Evolutionary conservation across 2,888 invertebrate genomes (phyloP).

Genomic region (Malthinus flaveolus): DNA sequence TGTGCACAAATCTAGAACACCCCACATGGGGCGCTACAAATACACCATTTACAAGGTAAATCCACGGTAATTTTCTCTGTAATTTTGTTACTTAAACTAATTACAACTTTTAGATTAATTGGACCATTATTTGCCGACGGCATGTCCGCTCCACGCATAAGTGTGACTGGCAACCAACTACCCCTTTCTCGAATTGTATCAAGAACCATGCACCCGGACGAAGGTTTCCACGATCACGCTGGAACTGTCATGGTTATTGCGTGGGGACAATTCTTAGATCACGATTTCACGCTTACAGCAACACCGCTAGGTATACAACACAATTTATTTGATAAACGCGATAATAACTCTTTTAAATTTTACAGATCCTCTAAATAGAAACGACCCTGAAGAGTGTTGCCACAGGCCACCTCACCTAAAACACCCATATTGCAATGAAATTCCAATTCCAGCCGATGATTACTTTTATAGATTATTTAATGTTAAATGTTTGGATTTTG

Average conservation of each 20-base stretch:
- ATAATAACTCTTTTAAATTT: constrained; percentile 12
- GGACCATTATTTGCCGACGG: constrained; percentile 85
- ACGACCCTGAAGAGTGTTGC: constrained; percentile 91
- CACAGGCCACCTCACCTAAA: constrained; percentile 78
- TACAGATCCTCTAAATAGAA: constrained; percentile 80
- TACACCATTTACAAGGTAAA: constrained; percentile 80
- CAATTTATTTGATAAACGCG: background rate
- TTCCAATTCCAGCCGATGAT: constrained; percentile 85
- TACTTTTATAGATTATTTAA: constrained; percentile 86
- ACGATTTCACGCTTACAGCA: constrained; percentile 87
- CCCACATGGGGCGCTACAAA: constrained; percentile 89
- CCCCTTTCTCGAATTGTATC: constrained; percentile 85
- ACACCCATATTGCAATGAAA: constrained; percentile 91
- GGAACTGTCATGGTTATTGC: constrained; percentile 92
- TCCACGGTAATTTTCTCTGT: background rate
- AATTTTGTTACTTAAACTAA: background rate
- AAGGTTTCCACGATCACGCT: constrained; percentile 91
- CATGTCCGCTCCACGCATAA: constrained; percentile 80
- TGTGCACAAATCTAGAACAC: constrained; percentile 86
- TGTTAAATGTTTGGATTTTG: constrained; percentile 87
- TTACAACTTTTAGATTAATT: constrained; percentile 59
- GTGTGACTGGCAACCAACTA: constrained; percentile 74
- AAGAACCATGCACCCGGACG: constrained; percentile 89
- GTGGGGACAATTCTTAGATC: constrained; percentile 96
- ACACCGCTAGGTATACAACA: constrained; percentile 75